phyloP scores from a whole-genome alignment of 2,888 invertebrate species.

The Drosophila melanosoma region DNA sequence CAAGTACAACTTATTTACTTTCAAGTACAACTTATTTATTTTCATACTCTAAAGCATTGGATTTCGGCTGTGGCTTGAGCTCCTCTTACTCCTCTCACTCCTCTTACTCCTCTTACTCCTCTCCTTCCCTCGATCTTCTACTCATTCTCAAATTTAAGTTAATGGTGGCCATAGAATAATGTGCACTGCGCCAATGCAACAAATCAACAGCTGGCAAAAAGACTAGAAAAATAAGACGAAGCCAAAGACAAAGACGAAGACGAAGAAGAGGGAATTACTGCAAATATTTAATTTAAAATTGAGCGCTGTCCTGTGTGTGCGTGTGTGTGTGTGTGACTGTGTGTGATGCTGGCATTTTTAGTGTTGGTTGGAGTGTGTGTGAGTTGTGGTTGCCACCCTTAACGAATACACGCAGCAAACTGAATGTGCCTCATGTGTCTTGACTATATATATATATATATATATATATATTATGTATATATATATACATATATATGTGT shows the following conservation, averaged over 20 bases:
- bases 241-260: neutral
- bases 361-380: neutral
- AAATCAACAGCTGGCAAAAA: constrained; percentile 27
- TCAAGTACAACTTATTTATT: constrained; percentile 66
- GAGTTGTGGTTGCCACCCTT: constrained; percentile 33
- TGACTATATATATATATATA: constrained; percentile 4
- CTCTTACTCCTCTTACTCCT: neutral
- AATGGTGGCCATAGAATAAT: constrained; percentile 16
- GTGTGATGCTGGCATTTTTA: constrained; percentile 1
- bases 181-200: constrained; percentile 33
- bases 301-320: constrained; percentile 12
- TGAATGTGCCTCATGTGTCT: constrained; percentile 20
- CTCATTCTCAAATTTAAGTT: neutral
- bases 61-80: constrained; percentile 30
- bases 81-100: neutral
- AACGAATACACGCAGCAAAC: constrained; percentile 6
- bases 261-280: constrained; percentile 16
- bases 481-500: neutral
- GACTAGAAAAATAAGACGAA: constrained; percentile 4
- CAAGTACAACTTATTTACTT: constrained; percentile 64
- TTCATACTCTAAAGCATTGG: constrained; percentile 63
- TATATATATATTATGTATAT: neutral
- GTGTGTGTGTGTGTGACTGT: constrained; percentile 1
- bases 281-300: constrained; percentile 72
- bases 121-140: neutral